phyloP scores from a whole-genome alignment of 2,113 vertebrate species.

The Cyrtonyx montezumae region DNA sequence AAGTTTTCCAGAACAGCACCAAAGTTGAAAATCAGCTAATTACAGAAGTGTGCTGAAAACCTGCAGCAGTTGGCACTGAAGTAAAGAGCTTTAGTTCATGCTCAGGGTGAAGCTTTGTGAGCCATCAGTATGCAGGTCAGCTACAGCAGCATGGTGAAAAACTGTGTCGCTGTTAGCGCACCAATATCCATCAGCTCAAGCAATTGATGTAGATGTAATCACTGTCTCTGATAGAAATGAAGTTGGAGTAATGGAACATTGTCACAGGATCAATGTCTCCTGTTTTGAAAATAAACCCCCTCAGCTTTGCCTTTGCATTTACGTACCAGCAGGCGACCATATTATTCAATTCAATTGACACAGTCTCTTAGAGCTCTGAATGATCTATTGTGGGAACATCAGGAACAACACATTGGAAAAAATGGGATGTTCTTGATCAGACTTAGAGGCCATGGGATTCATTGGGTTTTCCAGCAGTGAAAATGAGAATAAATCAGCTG shows the following conservation, averaged over 20 bases:
- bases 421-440: constrained; percentile 50
- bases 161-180: constrained; percentile 21
- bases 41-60: neutral
- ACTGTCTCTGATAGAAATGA: constrained; percentile 64
- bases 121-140: neutral
- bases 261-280: constrained; percentile 65
- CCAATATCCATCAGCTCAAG: constrained; percentile 55
- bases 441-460: neutral
- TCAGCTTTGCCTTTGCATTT: constrained; percentile 69
- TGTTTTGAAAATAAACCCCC: constrained; percentile 69
- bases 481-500: constrained; percentile 32
- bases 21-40: neutral
- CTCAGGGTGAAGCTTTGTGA: neutral
- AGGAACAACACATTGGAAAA: constrained; percentile 18
- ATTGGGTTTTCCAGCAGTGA: constrained; percentile 2
- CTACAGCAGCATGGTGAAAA: neutral
- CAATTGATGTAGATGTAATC: constrained; percentile 65
- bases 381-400: constrained; percentile 69
- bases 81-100: neutral
- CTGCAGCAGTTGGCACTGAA: neutral
- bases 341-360: constrained; percentile 64
- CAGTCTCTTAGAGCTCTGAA: constrained; percentile 46
- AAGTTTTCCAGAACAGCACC: neutral
- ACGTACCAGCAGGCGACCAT: constrained; percentile 50
- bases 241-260: constrained; percentile 65